phyloP scores from a whole-genome alignment of 2,888 invertebrate species.

The Leptogaster cylindrica region DNA sequence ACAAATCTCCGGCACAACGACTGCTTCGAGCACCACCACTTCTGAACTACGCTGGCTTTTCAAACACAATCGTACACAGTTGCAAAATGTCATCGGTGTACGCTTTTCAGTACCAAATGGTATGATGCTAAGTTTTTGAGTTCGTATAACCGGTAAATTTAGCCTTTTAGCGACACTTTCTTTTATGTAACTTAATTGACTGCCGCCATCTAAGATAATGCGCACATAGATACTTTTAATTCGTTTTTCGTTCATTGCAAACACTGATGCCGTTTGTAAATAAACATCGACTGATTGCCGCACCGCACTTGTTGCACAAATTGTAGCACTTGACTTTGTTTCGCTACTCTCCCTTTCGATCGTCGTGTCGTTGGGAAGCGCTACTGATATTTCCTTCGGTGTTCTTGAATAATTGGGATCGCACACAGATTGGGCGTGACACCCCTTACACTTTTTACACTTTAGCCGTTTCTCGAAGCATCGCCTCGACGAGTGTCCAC shows the following conservation, averaged over 20 bases:
- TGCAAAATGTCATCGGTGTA: conserved; percentile 21
- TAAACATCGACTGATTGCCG: no score
- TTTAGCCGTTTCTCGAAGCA: neutral
- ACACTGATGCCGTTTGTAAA: conserved; percentile 42
- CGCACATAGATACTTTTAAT: conserved; percentile 12
- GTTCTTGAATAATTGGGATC: no score
- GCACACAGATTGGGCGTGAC: no score
- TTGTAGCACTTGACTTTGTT: no score
- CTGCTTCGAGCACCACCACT: conserved; percentile 33
- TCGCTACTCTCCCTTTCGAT: no score
- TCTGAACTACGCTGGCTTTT: conserved; percentile 36
- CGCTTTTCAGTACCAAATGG: conserved; percentile 42
- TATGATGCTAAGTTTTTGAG: conserved; percentile 32
- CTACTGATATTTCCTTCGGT: no score
- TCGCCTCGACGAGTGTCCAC: neutral
- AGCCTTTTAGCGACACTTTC: conserved; percentile 19
- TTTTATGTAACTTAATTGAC: neutral
- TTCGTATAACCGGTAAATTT: conserved; percentile 36
- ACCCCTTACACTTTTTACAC: neutral
- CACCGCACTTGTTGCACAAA: no score
- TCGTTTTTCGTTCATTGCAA: conserved; percentile 13
- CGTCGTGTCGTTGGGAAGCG: no score
- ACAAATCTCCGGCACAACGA: conserved; percentile 39
- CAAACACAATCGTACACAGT: conserved; percentile 26
- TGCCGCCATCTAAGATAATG: neutral